Conservation (phyloP, 2,888 invertebrate species). For the Sinotaia quadrata region DNA sequence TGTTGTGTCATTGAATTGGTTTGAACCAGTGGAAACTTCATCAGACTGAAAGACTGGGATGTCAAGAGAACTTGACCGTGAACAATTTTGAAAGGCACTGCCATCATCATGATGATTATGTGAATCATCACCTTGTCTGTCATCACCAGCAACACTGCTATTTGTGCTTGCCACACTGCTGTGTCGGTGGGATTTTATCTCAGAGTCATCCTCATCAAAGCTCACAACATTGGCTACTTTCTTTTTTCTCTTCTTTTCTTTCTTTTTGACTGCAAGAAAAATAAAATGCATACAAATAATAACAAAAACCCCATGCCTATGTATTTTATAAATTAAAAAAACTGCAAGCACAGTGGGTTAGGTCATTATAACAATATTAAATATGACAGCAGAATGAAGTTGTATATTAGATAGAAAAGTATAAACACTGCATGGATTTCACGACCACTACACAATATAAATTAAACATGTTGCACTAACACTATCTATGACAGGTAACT, state of each 20-base stretch:
- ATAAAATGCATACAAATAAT: background rate
- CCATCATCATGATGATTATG: background rate
- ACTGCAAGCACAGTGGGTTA: no score
- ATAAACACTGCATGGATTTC: no score
- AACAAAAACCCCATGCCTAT: no score
- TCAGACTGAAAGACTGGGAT: background rate
- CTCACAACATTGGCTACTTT: conserved; percentile 80
- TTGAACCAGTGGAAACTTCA: background rate
- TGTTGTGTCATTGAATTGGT: background rate
- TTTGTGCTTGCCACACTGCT: conserved; percentile 11
- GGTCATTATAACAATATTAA: no score
- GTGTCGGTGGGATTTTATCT: conserved; percentile 10
- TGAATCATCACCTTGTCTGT: background rate
- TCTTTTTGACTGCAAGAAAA: conserved; percentile 53
- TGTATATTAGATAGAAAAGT: no score
- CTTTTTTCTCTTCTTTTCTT: conserved; percentile 76
- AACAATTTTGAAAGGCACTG: background rate
- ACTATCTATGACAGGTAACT: no score
- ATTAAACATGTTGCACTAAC: no score
- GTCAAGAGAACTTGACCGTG: conserved; percentile 2
- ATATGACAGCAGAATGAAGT: no score
- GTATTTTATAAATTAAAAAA: no score
- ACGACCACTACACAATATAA: no score
- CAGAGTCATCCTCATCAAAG: conserved; percentile 77
- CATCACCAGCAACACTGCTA: conserved; percentile 10